A percentile compares a stretch with the other conserved stretches of the same genome.
phyloP scores from a whole-genome alignment of 2,797 vertebrate genomes.

The Coluber constrictor region DNA sequence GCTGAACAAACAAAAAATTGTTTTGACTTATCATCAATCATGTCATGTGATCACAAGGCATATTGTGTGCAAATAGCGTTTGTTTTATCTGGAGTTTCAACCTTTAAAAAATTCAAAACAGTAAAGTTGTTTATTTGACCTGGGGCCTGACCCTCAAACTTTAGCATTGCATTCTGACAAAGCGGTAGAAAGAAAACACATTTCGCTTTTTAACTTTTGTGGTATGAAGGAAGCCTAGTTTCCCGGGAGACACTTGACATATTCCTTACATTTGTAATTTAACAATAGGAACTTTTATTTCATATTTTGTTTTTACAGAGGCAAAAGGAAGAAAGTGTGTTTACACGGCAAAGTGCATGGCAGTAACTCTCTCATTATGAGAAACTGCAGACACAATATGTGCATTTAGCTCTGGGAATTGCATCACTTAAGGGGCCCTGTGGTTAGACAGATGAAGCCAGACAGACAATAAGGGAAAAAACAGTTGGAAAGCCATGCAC shows the following conservation, averaged over 20 bases:
- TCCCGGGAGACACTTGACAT: conserved; percentile 61
- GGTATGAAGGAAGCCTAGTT: conserved; percentile 63
- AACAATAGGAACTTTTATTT: conserved; percentile 58
- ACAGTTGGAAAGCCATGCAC: conserved; percentile 51
- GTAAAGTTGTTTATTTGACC: conserved; percentile 79
- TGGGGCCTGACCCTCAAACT: conserved; percentile 69
- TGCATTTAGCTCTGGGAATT: conserved; percentile 61
- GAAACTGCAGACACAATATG: conserved; percentile 52
- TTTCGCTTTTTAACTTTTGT: conserved; percentile 64
- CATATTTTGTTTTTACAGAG: conserved; percentile 62
- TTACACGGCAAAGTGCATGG: conserved; percentile 58
- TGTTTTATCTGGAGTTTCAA: conserved; percentile 76
- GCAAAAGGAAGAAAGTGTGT: conserved; percentile 63
- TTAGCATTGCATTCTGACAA: conserved; percentile 68
- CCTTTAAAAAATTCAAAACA: conserved; percentile 78
- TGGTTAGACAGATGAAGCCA: conserved; percentile 64
- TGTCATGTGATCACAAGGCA: conserved; percentile 73
- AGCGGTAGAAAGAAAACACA: conserved; percentile 72
- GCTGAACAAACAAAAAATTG: conserved; percentile 77
- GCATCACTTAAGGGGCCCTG: conserved; percentile 60
- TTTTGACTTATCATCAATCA: conserved; percentile 81
- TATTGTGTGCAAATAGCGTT: conserved; percentile 72
- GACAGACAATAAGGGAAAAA: conserved; percentile 55
- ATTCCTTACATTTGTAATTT: conserved; percentile 62
- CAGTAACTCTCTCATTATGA: conserved; percentile 52